Evolutionary conservation across 2,113 vertebrate species (phyloP).

Genomic region (Amphilophus citrinellus): DNA sequence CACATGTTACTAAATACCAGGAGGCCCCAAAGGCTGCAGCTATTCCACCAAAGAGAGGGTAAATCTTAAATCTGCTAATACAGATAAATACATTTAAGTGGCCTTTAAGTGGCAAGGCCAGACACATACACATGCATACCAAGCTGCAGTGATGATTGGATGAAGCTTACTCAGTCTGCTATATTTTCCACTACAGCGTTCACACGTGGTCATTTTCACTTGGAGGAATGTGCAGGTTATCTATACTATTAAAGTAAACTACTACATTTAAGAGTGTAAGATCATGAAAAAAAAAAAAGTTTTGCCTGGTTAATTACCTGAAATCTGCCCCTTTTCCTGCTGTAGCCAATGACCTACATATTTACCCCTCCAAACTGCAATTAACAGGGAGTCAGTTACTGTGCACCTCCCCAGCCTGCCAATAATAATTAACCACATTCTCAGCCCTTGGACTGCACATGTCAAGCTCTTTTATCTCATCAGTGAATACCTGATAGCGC

Average conservation of each 20-base stretch:
- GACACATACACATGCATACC: no score
- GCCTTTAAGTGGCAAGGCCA: background rate
- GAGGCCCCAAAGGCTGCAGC: background rate
- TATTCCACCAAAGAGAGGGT: background rate
- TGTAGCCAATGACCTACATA: conserved; percentile 64
- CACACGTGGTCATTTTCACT: background rate
- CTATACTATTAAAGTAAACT: background rate
- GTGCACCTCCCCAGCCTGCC: conserved; percentile 51
- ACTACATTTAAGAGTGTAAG: background rate
- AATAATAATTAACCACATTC: conserved; percentile 68
- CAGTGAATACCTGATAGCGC: conserved; percentile 48
- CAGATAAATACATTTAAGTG: background rate
- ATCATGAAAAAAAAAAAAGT: background rate
- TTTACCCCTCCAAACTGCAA: conserved; percentile 64
- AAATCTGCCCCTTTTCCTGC: conserved; percentile 40
- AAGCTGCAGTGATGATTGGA: background rate
- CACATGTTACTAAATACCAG: background rate
- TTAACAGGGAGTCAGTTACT: conserved; percentile 61
- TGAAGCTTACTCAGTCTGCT: background rate
- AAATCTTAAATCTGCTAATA: background rate
- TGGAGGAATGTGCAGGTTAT: background rate
- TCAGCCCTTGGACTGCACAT: conserved; percentile 34
- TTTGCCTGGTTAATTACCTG: conserved; percentile 15
- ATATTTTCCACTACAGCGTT: no score
- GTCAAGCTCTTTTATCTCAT: conserved; percentile 48